Evolutionary conservation across 2,113 vertebrate species (phyloP).

Genomic region (Odocoileus virginianus): DNA sequence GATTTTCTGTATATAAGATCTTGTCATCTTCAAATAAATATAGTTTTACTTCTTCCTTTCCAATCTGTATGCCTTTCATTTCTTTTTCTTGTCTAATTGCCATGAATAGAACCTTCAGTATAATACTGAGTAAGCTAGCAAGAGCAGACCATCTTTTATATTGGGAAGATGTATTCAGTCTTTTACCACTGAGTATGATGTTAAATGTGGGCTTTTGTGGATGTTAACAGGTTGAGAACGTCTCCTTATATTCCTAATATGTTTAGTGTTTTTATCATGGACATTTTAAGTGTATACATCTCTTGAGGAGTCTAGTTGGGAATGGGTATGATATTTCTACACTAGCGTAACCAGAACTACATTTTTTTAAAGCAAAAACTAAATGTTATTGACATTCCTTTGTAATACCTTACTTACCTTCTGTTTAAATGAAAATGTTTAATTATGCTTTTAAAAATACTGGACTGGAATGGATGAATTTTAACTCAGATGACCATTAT

Average conservation of each 20-base stretch:
- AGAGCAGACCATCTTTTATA: background rate
- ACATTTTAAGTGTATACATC: background rate
- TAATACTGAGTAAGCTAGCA: background rate
- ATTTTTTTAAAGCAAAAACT: background rate
- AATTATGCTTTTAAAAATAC: background rate
- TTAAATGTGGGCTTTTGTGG: background rate
- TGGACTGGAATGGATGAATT: background rate
- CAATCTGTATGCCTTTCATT: background rate
- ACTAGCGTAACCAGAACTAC: background rate
- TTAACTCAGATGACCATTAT: background rate
- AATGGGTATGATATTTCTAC: background rate
- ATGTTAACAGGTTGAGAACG: background rate
- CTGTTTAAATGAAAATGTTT: constrained; percentile 19
- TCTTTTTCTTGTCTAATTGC: background rate
- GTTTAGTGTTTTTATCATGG: background rate
- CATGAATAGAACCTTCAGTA: background rate
- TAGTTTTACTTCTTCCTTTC: background rate
- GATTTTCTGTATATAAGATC: background rate
- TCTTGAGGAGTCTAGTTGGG: background rate
- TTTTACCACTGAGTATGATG: background rate
- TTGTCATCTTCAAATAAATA: background rate
- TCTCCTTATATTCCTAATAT: background rate
- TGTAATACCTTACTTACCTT: background rate
- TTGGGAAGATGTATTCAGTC: background rate
- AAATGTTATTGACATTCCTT: background rate